Base-by-base conservation (phyloP, 2,113 vertebrate species). In the Aldabrachelys gigantea region DNA sequence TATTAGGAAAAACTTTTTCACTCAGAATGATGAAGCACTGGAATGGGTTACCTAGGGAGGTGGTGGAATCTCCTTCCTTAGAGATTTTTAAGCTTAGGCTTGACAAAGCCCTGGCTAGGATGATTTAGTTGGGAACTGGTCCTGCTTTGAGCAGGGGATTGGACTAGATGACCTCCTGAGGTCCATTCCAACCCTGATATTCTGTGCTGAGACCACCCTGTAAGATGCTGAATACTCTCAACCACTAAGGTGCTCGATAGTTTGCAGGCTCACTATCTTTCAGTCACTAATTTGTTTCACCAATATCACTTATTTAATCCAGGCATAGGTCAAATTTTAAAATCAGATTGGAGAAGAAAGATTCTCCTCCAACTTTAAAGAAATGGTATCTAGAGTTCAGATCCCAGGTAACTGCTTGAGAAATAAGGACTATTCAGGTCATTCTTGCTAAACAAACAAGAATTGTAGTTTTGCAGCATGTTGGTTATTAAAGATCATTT, bases 221-320 rank as follows among this genome's bases (percentile, higher is more conserved):
- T 56, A 27, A 78, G 13, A 44, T 81, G 44, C 41, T n/a, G 78
- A 79, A 78, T 1, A 0, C 3, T n/a, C 69, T 22, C 8, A 16
- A n/a, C 25, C 38, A 2, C 3, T 0, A 2, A 53, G 31, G 8
- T 6, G 19, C 17, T 10, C 49, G 1, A 3, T 22, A 3, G 5
- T 31, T 87, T 50, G 31, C 0, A 65, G 80, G 19, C n/a, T 47
- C 56, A 78, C 29, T 85, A 0, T n/a, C 44, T 84, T 81, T 47
- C 53, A 65, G 0, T 50, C 38, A 2, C 69, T 79, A 49, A 76
- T 14, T 84, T 49, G 7, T 79, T 85, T 80, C 21, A 35, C 79
- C 53, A 22, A 27, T 87, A 49, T 12, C 44, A 29, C n/a, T 49
- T 35, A 84, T 38, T 91, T 53, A 19, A 49, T 14, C 62, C n/a